These are phyloP conservation scores for Philopedon plagiatum DNA, from an alignment of 2,888 invertebrate species.

Conservation along the genomic window DNA sequence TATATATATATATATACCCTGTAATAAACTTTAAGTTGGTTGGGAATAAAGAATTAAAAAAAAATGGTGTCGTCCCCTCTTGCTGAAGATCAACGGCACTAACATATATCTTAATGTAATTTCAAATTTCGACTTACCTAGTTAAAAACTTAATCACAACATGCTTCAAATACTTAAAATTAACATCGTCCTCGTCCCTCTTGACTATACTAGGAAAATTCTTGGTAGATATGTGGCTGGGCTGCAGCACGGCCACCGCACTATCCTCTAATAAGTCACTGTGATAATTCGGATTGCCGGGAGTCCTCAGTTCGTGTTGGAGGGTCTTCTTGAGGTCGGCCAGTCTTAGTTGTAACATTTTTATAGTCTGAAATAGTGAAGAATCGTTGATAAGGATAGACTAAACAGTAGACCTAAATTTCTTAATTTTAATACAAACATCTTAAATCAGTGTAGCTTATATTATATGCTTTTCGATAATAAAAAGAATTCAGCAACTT, in stretches of 20 bases:
- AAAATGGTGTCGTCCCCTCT: no score
- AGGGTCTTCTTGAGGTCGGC: slow-evolving; percentile 93
- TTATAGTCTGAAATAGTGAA: slow-evolving; percentile 79
- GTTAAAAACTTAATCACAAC: slow-evolving; percentile 94
- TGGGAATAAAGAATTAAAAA: no score
- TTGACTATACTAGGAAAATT: slow-evolving; percentile 65
- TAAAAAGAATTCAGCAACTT: no score
- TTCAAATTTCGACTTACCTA: slow-evolving; percentile 27
- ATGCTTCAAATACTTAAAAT: slow-evolving; percentile 91
- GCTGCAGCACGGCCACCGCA: slow-evolving; percentile 76
- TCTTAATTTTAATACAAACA: no score
- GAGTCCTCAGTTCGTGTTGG: slow-evolving; percentile 83
- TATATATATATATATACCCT: no score
- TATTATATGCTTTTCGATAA: no score
- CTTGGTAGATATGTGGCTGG: slow-evolving; percentile 72
- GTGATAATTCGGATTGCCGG: slow-evolving; percentile 69
- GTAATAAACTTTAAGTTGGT: no score
- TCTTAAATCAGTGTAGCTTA: no score
- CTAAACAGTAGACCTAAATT: no score
- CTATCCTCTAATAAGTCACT: slow-evolving; percentile 70
- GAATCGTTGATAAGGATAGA: no score
- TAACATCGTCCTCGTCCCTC: slow-evolving; percentile 77
- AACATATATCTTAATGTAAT: no score
- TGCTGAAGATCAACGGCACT: no score
- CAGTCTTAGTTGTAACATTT: slow-evolving; percentile 89